Evolutionary conservation across 2,113 vertebrate genomes (phyloP).

Genomic region (Phasianus colchicus): DNA sequence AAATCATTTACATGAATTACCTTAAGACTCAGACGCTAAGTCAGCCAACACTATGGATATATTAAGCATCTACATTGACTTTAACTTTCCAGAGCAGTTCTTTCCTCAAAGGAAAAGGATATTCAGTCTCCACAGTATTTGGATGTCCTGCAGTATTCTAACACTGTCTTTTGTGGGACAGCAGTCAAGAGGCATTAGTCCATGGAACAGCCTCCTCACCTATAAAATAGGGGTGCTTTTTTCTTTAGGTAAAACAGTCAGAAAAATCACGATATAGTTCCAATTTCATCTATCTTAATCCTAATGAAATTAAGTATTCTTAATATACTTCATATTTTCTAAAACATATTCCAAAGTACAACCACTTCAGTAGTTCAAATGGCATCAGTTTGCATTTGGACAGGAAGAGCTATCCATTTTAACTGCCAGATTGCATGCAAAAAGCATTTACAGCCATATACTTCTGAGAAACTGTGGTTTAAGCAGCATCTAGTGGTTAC

Average conservation of each 20-base stretch:
- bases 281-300: not conserved
- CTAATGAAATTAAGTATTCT: not conserved
- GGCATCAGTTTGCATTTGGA: not conserved
- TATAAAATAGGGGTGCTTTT: not conserved
- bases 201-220: not conserved
- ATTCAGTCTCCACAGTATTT: not conserved
- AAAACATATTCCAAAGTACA: not conserved
- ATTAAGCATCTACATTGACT: not conserved
- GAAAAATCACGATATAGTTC: not conserved
- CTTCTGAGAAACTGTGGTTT: not conserved
- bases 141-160: not conserved
- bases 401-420: not conserved
- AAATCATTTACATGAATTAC: not conserved
- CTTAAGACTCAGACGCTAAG: not conserved
- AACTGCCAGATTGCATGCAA: not conserved
- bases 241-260: not conserved
- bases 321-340: not conserved
- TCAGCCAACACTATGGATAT: not conserved
- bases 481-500: conserved; percentile 71
- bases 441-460: not conserved
- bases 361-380: not conserved
- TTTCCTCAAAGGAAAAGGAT: not conserved
- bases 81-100: not conserved
- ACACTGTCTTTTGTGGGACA: not conserved
- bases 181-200: not conserved